Base-by-base conservation (phyloP, 2,113 vertebrate genomes). In the Ariopsis seemanni region DNA sequence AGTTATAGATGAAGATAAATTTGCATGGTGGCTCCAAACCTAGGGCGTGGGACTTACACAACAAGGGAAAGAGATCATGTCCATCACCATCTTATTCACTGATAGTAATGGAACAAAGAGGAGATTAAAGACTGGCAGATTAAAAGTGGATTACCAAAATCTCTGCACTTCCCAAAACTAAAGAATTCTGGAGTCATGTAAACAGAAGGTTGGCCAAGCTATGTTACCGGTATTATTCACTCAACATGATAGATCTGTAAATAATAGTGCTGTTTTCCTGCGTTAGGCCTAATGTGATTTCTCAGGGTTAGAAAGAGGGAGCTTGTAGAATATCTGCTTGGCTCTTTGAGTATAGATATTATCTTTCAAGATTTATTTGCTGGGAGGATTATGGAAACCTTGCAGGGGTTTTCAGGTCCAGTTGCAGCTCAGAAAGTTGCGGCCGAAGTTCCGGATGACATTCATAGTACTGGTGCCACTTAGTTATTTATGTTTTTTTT, bases 181-280 rank as follows among this genome's bases (percentile, higher is more conserved):
- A 50, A 86, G n/a, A 69, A 11, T 57, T n/a, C 69, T 53, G 58
- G 25, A 62, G 42, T 17, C 62, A 78, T 63, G 81, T 82, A 92
- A 90, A 91, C 86, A 90, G 62, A 67, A 81, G 85, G 87, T 89
- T 88, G 90, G 79, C n/a, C 48, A 22, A 80, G 57, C 81, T 75
- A 48, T 89, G 71, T 77, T 90, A 77, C 84, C 72, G 67, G 78
- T 78, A 65, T 91, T 89, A 89, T 78, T 88, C 75, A n/a, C 69
- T 74, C 85, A 86, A 52, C 69, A 81, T 84, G 69, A 84, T 60
- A 82, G 15, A 67, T 63, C 69, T 77, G 42, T 85, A 89, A 88
- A 89, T 71, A 83, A 83, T 89, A 82, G 72, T 55, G 57, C 88
- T 87, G 78, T 89, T 85, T 89, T 83, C 58, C 22, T 81, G 63